Base-by-base conservation (phyloP, 2,797 vertebrate species). In the Lacerta agilis region DNA sequence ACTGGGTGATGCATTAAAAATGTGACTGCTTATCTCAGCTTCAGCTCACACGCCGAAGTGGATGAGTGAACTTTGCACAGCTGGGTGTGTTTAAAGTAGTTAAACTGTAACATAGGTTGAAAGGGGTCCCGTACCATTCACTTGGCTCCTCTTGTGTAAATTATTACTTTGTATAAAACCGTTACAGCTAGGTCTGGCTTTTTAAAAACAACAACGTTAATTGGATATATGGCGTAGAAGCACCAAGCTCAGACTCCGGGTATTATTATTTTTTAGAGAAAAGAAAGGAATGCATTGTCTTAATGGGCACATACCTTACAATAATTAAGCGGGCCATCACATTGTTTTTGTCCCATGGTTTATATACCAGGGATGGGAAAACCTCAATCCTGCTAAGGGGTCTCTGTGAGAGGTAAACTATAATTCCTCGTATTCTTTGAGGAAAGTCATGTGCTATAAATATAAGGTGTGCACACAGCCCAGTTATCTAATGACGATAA, bases 71-170 rank as follows among this genome's bases (percentile, higher is more conserved):
- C 97, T 98, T 97, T 97, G 96, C 96, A 97, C 96, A 98, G 97
- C 96, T 98, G 97, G 96, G 97, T 98, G 97, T 97, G 97, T 97
- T 98, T 97, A 97, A 96, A 97, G 96, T 93, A 95, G 97, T 97
- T 98, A 97, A 97, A 98, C 97, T 97, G 95, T 97, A 98, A 96
- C 96, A 95, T 95, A 97, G 97, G 97, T 97, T 97, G 97, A 97
- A 97, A 98, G 97, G 97, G 96, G 80, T 97, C 97, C 96, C 96
- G 95, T 97, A 96, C 96, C 97, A 97, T 97, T 96, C 97, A 97
- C 97, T 98, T 97, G 97, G 97, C 96, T 97, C 96, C 97, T 97
- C 97, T 96, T 97, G 96, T 94, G 96, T 97, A 97, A 97, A 95
- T 97, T 97, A 97, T 97, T 97, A 96, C 96, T 96, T 97, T 97